Conservation (phyloP, 2,888 invertebrate species). For the Pristionchus exspectatus region DNA sequence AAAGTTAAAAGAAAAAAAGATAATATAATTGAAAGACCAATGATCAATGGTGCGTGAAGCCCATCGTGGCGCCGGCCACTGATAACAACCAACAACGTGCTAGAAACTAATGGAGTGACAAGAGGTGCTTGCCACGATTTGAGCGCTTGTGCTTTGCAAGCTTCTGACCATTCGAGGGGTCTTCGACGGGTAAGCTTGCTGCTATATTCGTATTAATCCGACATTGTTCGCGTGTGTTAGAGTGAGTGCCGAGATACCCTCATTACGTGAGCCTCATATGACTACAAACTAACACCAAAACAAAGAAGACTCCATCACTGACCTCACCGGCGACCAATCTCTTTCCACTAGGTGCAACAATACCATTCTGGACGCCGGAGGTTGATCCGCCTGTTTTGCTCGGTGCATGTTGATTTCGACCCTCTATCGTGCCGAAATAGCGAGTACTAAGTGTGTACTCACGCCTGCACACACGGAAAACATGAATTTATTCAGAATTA, state of each 20-base stretch:
- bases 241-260: too few relatives aligned
- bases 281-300: not conserved
- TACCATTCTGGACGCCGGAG: constrained; percentile 11
- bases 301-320: not conserved
- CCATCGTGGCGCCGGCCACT: not conserved
- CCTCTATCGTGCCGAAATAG: not conserved
- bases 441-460: not conserved
- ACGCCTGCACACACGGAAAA: not conserved
- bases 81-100: not conserved
- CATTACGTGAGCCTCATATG: not conserved
- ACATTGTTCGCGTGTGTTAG: not conserved
- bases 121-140: not conserved
- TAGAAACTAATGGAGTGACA: constrained; percentile 8
- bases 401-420: not conserved
- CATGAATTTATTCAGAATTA: not conserved
- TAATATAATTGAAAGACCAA: not conserved
- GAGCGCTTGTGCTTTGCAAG: not conserved
- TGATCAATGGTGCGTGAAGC: not conserved
- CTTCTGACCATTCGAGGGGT: not conserved
- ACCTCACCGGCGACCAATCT: not conserved
- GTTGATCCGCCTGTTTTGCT: constrained; percentile 7
- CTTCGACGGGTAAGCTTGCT: too few relatives aligned
- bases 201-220: not conserved
- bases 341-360: not conserved
- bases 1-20: too few relatives aligned